Evolutionary conservation across 1,140 invertebrate genomes (phyloP).

Genomic region (Sarcophaga peregrina): DNA sequence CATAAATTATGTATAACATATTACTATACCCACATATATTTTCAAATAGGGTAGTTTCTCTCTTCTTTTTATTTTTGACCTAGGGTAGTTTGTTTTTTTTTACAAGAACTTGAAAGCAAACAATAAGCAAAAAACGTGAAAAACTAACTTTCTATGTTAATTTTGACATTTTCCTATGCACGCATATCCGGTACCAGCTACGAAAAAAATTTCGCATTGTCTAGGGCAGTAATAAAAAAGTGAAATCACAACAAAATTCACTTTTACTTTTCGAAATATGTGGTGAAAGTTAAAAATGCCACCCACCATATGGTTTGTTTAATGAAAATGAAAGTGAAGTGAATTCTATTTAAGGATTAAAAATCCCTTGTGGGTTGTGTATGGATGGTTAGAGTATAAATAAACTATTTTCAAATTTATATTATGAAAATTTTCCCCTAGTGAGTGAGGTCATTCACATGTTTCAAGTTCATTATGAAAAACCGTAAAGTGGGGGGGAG

Average conservation of each 20-base stretch:
- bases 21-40: constrained; percentile 27
- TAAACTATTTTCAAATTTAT: background rate
- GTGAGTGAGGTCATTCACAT: background rate
- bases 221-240: constrained; percentile 12
- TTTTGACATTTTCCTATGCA: constrained; percentile 34
- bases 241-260: background rate
- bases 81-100: constrained; percentile 13
- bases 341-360: background rate
- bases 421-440: background rate
- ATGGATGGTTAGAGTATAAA: background rate
- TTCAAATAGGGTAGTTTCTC: constrained; percentile 14
- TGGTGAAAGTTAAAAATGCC: background rate
- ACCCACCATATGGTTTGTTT: background rate
- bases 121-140: background rate
- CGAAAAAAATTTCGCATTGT: background rate
- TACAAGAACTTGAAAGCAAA: constrained; percentile 9
- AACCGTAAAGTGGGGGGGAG: background rate
- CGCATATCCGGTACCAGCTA: constrained; percentile 9
- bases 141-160: constrained; percentile 34
- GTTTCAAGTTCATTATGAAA: background rate
- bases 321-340: background rate
- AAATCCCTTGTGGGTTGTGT: background rate
- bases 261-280: background rate
- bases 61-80: background rate
- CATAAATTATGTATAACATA: constrained; percentile 28